Base-by-base conservation (phyloP, 1,140 invertebrate species). In the Heliconius himera region DNA sequence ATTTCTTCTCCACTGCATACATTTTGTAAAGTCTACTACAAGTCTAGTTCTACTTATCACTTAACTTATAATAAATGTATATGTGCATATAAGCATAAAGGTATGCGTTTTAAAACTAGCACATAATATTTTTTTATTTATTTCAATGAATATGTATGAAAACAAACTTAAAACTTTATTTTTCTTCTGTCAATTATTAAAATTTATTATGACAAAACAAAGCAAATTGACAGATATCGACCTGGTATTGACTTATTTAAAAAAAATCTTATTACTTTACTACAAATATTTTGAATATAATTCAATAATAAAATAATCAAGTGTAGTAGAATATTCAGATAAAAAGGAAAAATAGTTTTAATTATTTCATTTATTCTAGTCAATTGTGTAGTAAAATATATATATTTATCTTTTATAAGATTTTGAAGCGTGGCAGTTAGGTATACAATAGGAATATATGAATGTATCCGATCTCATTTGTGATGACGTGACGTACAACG, bases 1-100 rank as follows among this genome's bases (percentile, higher is more conserved):
- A 93, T 82, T 95, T 95, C 79, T 93, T 93, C 77, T 95, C 94
- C 66, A 95, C 86, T 5, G 91, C 91, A 78, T 91, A 91, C 93
- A 93, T 93, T 11, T 80, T 88, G 77, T 4, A 56, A n/a, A 56
- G 2, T 56, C 20, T 56, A 26, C 1, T 26, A 26, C 26, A 26
- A 26, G 26, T 26, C 26, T 26, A 26, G 26, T 56, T 22, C 8
- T 74, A 54, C 16, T 46, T 66, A 20, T 79, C 38, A 38, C 11
- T 66, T 29, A 11, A 29, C 4, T 26, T 29, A 66, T 13, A 26
- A 26, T 29, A 66, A 66, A 29, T 66, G 4, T 22, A 5, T 66
- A 1, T 29, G 1, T 66, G 6, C 8, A 66, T 66, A 29, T 18
- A 66, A 66, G 11, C 1, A 26, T 66, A 66, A 66, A 26, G 4